phyloP scores from a whole-genome alignment of 2,113 vertebrate species.

The Periophthalmodon schlosseri region DNA sequence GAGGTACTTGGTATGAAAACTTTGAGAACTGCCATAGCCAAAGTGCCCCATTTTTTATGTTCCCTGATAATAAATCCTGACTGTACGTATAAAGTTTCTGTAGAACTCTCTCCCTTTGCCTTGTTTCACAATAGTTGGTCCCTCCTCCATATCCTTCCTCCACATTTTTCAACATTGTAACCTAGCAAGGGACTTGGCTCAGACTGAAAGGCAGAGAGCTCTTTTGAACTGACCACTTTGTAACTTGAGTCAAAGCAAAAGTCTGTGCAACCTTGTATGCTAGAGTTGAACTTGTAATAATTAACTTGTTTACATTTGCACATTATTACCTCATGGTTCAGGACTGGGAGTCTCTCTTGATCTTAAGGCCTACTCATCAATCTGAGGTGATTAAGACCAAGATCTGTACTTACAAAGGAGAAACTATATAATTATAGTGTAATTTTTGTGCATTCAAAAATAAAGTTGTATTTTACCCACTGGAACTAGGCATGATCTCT shows the following conservation, averaged over 20 bases:
- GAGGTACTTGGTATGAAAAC: too few species aligned
- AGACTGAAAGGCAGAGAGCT: constrained; percentile 9
- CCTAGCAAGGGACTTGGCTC: constrained; percentile 7
- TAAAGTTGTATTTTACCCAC: neutral
- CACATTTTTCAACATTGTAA: constrained; percentile 17
- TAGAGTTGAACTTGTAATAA: neutral
- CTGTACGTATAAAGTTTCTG: constrained; percentile 23
- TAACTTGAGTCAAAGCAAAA: neutral
- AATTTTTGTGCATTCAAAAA: neutral
- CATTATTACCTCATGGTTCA: neutral
- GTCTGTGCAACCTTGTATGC: neutral
- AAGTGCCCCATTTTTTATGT: constrained; percentile 5
- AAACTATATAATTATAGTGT: neutral
- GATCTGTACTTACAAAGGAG: neutral
- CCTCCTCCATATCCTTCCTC: constrained; percentile 40
- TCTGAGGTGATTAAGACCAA: neutral
- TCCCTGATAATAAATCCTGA: neutral
- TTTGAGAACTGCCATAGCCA: too few species aligned
- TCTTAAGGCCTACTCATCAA: neutral
- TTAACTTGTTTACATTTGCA: constrained; percentile 17
- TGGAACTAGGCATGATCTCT: neutral
- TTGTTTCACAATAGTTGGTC: constrained; percentile 19
- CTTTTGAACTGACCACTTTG: constrained; percentile 3
- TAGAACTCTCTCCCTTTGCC: constrained; percentile 26
- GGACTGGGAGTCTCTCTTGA: neutral